These are phyloP conservation scores for Drosophila neotestacea DNA, from an alignment of 2,888 invertebrate species.

Conservation along the genomic window DNA sequence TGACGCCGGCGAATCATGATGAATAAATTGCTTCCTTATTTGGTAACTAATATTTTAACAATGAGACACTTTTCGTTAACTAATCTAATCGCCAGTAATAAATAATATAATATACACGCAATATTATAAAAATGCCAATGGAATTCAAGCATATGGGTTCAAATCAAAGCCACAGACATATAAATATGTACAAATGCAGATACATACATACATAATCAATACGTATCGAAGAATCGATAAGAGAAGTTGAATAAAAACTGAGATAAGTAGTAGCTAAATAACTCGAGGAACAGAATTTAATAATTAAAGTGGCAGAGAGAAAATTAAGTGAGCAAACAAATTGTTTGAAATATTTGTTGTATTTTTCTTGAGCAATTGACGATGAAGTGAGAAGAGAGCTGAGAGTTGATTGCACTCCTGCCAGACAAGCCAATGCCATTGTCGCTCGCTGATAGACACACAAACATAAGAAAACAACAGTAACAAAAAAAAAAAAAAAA, in stretches of 20 bases:
- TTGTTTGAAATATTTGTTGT: neutral
- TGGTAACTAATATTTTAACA: conserved; percentile 19
- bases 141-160: conserved; percentile 1
- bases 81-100: conserved; percentile 38
- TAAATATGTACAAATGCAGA: neutral
- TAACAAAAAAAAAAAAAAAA: conserved; percentile 36
- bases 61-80: conserved; percentile 22
- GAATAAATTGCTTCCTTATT: conserved; percentile 29
- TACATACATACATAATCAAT: neutral
- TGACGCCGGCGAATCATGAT: conserved; percentile 14
- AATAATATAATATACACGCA: conserved; percentile 6
- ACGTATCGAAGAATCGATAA: conserved; percentile 6
- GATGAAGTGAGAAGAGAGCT: conserved; percentile 20
- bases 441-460: conserved; percentile 43
- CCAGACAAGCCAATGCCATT: conserved; percentile 64
- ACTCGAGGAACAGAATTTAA: neutral
- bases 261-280: conserved; percentile 9
- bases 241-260: neutral
- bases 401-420: conserved; percentile 56
- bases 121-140: conserved; percentile 9
- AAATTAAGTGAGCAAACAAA: conserved; percentile 4
- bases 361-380: conserved; percentile 19
- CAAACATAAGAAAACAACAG: conserved; percentile 5
- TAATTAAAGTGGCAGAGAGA: neutral
- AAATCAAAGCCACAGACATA: neutral